Conservation (phyloP, 92 coral and sea anemone species). For the Pocillopora grandis region DNA sequence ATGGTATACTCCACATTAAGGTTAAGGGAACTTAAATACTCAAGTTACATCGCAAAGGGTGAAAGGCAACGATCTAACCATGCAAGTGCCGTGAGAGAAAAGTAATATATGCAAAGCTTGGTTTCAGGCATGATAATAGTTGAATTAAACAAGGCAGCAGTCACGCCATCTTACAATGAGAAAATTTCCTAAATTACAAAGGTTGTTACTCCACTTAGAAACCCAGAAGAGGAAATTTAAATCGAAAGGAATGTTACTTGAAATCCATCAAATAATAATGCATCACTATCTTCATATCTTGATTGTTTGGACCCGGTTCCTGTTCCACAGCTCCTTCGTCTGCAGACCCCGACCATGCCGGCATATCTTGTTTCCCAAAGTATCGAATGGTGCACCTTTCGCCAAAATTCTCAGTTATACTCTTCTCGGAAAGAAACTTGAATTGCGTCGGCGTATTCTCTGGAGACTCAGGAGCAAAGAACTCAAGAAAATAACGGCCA, state of each 20-base stretch:
- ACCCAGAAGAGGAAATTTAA: not conserved
- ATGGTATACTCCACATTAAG: too few relatives aligned
- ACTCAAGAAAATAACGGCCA: slow-evolving; percentile 31
- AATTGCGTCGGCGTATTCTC: slow-evolving; percentile 22
- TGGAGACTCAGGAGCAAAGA: slow-evolving; percentile 28
- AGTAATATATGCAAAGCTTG: not conserved
- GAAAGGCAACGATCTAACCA: too few relatives aligned
- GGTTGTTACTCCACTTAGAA: too few relatives aligned
- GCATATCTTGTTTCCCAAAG: slow-evolving; percentile 22
- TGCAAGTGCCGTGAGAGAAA: too few relatives aligned
- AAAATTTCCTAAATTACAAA: too few relatives aligned
- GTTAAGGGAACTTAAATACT: too few relatives aligned
- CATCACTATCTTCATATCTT: not conserved
- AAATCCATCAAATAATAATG: slow-evolving; percentile 37
- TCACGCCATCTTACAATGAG: not conserved
- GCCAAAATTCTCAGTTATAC: slow-evolving; percentile 7
- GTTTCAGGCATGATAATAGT: not conserved
- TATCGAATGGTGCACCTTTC: slow-evolving; percentile 29
- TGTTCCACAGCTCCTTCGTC: not conserved
- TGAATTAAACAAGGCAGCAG: not conserved
- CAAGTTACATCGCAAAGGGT: too few relatives aligned
- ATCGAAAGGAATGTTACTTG: not conserved
- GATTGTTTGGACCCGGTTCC: not conserved
- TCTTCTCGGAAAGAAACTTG: slow-evolving; percentile 36
- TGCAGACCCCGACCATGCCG: not conserved